Evolutionary conservation across 2,888 invertebrate species (phyloP), one percentile per base, ranked within the genome.

Genomic region (Mechanitis messenoides): DNA sequence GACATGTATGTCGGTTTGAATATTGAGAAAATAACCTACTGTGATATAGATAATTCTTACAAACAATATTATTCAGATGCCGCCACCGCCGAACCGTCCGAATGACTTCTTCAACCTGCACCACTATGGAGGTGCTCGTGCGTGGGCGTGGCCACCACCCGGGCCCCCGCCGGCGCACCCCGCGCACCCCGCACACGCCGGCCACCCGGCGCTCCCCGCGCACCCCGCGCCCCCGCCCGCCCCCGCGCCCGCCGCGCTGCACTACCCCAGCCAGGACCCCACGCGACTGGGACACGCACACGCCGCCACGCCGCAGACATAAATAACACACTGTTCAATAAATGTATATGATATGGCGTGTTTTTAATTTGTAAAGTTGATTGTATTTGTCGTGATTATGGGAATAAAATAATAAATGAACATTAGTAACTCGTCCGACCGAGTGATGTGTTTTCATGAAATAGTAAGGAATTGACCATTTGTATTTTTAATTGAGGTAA

Each of bases 191-290:
- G n/a, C 53, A 6, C 69, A 66, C 79, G 79, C 71, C 68, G 71
- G 60, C 80, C 53, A 71, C 56, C 70, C 57, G 55, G 33, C 59
- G 28, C 56, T 45, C 31, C 91, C 28, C 53, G 56, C 56, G 58
- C 46, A 55, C 58, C 38, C 53, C 91, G 20, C 47, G 33, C 72
- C 57, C 61, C 73, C 56, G 80, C 87, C 65, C 77, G 81, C 42
- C 80, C 85, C 42, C 9, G 42, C 91, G n/a, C 91, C 92, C 6
- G 85, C 93, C 1, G 91, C 92, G 0, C 89, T 94, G 55, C 98
- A 98, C 85, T 99, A 99, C 91, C 98, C 99, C 3, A 98, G 98
- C 78, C 99, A 99, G 84, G 99, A 99, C 91, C 99, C 99, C 0
- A 94, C 95, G 47, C 91, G 98, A 38, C 93, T 98, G 85, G 98